These are phyloP conservation scores for zebrafish (Danio rerio) DNA, from an alignment of 2,113 vertebrate species.

Conservation along the genomic window GRCz12tu NC_133190.1:33122501-33123000, in stretches of 20 bases:
- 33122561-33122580: conserved; percentile 28
- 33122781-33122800: not conserved
- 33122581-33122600: conserved; percentile 21
- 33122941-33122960: conserved; percentile 3
- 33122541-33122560: conserved; percentile 44
- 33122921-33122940: conserved; percentile 53
- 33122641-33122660: conserved; percentile 9
- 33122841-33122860: conserved; percentile 47
- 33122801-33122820: conserved; percentile 30
- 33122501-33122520: conserved; percentile 35
- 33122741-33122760: not conserved
- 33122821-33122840: conserved; percentile 39
- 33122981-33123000: conserved; percentile 16
- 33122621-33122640: conserved; percentile 49
- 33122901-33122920: conserved; percentile 30
- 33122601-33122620: conserved; percentile 26
- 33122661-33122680: conserved; percentile 12
- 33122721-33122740: not conserved
- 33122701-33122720: not conserved
- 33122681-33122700: conserved; percentile 27
- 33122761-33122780: not conserved
- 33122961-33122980: not conserved
- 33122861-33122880: conserved; percentile 50
- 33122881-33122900: conserved; percentile 54
- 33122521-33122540: conserved; percentile 46